Evolutionary conservation across 2,113 vertebrate species (phyloP), one percentile per base, ranked within the genome.

Genomic region (Labeo catla): DNA sequence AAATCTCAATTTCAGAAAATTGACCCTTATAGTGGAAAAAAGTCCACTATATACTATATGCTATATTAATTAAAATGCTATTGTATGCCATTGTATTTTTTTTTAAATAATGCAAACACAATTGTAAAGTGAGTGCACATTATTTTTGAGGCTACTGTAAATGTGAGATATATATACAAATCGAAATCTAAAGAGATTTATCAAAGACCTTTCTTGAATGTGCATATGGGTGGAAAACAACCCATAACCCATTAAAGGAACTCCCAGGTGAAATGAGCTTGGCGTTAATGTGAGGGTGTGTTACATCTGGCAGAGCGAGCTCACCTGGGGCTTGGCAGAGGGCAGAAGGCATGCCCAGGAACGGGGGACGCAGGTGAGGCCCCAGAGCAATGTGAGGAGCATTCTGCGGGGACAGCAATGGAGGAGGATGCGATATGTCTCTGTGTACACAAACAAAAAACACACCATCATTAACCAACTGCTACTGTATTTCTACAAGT

Each of bases 281-380:
- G 13, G 8, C 54, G 23, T 34, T 54, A 34, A 45, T 13, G 21
- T 81, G 21, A 45, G 47, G 39, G 16, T 79, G 45, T 70, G 45
- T 23, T 59, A 39, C 21, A 52, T 39, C 23, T 81, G 82, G 23
- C 9, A 68, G 39, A 83, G 80, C 28, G 68, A 8, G 50, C 96
- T 96, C 93, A 99, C 98, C 98, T 92, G 98, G 97, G 0, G 96
- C 94, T 93, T 98, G 98, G 94, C 97, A 99, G 82, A 99, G 94
- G n/a, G 97, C 95, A 0, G 98, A 97, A 77, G 97, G 97, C 94
- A 99, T 95, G 92, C 97, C 97, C 23, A 99, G 91, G 90, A 99
- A 97, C 4, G 97, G 98, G n/a, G 97, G 97, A 92, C 97, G 95
- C 91, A 99, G 90, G 90, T 99, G 98, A 85, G 97, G 95, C 57